Evolutionary conservation across 2,888 invertebrate genomes (phyloP).

Genomic region (Heteromurus nitidus): DNA sequence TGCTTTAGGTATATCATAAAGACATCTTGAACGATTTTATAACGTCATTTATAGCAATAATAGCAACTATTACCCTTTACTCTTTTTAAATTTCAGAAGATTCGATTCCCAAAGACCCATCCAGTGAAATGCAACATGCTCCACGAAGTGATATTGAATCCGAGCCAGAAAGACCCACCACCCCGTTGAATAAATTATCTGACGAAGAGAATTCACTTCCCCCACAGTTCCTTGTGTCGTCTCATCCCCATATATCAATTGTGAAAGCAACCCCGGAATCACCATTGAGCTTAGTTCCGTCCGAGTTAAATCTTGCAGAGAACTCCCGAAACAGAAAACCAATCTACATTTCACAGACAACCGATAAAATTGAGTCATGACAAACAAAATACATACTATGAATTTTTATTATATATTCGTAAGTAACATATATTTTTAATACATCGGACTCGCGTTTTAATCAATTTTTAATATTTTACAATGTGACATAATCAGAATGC

Average conservation of each 20-base stretch:
- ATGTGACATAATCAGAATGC: constrained; percentile 55
- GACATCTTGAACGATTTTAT: too few relatives aligned
- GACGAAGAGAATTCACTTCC: constrained; percentile 71
- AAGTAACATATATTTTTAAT: constrained; percentile 29
- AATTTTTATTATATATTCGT: neutral
- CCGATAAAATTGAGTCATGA: constrained; percentile 55
- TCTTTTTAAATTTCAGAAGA: constrained; percentile 31
- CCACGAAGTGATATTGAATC: constrained; percentile 53
- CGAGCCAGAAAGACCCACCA: constrained; percentile 52
- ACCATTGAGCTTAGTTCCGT: constrained; percentile 72
- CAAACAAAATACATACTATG: constrained; percentile 36
- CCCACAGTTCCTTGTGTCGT: constrained; percentile 38
- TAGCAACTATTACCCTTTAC: too few relatives aligned
- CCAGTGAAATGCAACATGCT: constrained; percentile 21
- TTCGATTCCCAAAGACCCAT: constrained; percentile 14
- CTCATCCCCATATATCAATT: constrained; percentile 47
- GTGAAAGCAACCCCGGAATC: constrained; percentile 65
- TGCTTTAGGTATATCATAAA: constrained; percentile 40
- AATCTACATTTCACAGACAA: constrained; percentile 72
- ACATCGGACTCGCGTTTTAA: constrained; percentile 33
- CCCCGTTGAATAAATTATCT: constrained; percentile 52
- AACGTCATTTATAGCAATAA: too few relatives aligned
- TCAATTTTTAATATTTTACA: constrained; percentile 36
- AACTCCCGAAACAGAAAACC: constrained; percentile 73
- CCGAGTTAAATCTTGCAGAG: constrained; percentile 71